Evolutionary conservation across 2,888 invertebrate species (phyloP).

Genomic region (Carcina quercana): DNA sequence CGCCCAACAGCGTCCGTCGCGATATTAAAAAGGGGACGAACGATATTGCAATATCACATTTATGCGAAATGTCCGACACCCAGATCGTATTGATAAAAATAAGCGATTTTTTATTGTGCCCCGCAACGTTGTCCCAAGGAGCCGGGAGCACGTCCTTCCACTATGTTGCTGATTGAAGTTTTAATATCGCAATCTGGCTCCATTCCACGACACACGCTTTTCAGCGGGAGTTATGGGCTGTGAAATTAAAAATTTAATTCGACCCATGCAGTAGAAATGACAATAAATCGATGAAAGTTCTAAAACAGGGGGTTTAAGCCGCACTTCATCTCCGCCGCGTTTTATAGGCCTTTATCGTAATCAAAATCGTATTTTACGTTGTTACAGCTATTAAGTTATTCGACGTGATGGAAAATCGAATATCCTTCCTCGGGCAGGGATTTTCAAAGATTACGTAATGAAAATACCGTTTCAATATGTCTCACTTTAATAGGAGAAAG

Average conservation of each 20-base stretch:
- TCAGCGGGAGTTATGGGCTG: constrained; percentile 9
- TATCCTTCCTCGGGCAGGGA: constrained; percentile 4
- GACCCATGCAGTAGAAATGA: constrained; percentile 1
- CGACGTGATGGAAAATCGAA: constrained; percentile 47
- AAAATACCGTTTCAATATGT: too few species aligned
- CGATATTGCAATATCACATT: constrained; percentile 75
- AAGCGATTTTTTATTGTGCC: constrained; percentile 71
- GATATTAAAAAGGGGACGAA: constrained; percentile 74
- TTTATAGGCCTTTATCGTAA: constrained; percentile 41
- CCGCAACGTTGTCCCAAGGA: constrained; percentile 47
- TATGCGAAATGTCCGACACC: constrained; percentile 73
- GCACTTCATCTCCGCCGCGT: constrained; percentile 18
- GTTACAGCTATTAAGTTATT: constrained; percentile 46
- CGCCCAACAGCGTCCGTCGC: constrained; percentile 67
- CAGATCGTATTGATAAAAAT: constrained; percentile 75
- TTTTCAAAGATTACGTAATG: neutral
- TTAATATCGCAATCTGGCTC: constrained; percentile 18
- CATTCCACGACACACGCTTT: constrained; percentile 4
- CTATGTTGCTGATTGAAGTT: constrained; percentile 31
- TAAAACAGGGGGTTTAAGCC: neutral
- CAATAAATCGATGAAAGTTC: neutral
- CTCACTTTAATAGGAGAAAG: too few species aligned
- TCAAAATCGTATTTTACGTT: constrained; percentile 53
- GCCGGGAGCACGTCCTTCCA: constrained; percentile 31
- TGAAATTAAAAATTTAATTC: constrained; percentile 11